These are phyloP conservation scores for Athalia circularis DNA, from an alignment of 2,888 invertebrate genomes.

Conservation along the genomic window DNA sequence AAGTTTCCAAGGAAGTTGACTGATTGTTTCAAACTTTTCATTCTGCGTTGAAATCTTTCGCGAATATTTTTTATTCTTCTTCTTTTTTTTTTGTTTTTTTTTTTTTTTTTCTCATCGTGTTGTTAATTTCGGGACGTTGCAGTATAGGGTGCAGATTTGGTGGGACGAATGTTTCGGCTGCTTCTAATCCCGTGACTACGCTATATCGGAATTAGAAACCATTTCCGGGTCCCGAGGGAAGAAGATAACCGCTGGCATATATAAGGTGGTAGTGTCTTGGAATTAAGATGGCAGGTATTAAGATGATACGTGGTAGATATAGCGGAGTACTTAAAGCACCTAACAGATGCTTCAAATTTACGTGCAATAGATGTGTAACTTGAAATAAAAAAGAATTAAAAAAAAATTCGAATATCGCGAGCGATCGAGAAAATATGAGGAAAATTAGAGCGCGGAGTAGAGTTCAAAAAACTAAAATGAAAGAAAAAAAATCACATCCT, in stretches of 20 bases:
- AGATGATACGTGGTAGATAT: conserved; percentile 48
- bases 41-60: neutral
- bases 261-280: conserved; percentile 22
- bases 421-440: too few species aligned
- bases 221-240: neutral
- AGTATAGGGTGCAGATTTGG: too few species aligned
- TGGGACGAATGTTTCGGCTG: neutral
- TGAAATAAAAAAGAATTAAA: too few species aligned
- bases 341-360: conserved; percentile 47
- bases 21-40: neutral
- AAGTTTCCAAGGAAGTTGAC: neutral
- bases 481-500: too few species aligned
- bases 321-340: conserved; percentile 38
- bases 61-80: neutral
- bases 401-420: neutral
- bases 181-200: neutral
- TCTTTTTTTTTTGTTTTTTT: neutral
- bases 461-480: too few species aligned
- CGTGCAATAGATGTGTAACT: conserved; percentile 5
- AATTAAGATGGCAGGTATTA: conserved; percentile 48
- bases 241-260: conserved; percentile 27
- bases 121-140: too few species aligned
- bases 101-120: too few species aligned
- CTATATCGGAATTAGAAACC: conserved; percentile 1
- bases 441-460: too few species aligned